These are phyloP conservation scores for Solenopsis invicta DNA, from an alignment of 1,140 invertebrate genomes.

Conservation along the genomic window DNA sequence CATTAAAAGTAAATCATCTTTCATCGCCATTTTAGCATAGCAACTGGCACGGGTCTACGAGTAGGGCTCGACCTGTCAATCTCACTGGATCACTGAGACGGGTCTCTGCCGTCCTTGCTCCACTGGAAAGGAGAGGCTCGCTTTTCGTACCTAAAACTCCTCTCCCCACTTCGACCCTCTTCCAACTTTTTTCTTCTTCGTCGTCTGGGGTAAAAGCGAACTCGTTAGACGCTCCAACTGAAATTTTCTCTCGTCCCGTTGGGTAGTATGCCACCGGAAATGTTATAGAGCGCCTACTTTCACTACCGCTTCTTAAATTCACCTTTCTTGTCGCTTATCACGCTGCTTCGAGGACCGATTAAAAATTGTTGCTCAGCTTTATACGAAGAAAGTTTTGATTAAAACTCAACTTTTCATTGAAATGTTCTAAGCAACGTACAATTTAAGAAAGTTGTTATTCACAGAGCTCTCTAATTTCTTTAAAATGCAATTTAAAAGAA, in stretches of 20 bases:
- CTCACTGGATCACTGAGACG: conserved; percentile 81
- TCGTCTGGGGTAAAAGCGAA: conserved; percentile 75
- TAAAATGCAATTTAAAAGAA: background rate
- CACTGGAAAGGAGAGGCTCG: conserved; percentile 73
- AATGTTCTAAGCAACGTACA: background rate
- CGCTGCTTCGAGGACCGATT: background rate
- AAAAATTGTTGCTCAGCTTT: conserved; percentile 6
- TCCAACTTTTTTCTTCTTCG: conserved; percentile 71
- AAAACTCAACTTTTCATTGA: background rate
- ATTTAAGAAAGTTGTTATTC: background rate
- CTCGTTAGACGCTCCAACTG: conserved; percentile 79
- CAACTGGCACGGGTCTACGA: conserved; percentile 61
- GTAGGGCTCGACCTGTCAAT: conserved; percentile 83
- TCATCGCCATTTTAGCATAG: conserved; percentile 83
- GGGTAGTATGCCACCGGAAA: conserved; percentile 48
- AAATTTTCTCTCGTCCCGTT: conserved; percentile 70
- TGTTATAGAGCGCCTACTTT: conserved; percentile 45
- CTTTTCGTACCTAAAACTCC: conserved; percentile 80
- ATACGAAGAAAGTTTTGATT: background rate
- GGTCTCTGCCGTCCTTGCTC: conserved; percentile 67
- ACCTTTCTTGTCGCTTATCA: conserved; percentile 10
- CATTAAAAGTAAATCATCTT: conserved; percentile 84
- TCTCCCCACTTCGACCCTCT: conserved; percentile 72
- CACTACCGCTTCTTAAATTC: conserved; percentile 43
- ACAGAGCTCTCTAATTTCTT: background rate